Evolutionary conservation across 64 coral and sea anemone species (phyloP).

Genomic region (Pocillopora damicornis): DNA sequence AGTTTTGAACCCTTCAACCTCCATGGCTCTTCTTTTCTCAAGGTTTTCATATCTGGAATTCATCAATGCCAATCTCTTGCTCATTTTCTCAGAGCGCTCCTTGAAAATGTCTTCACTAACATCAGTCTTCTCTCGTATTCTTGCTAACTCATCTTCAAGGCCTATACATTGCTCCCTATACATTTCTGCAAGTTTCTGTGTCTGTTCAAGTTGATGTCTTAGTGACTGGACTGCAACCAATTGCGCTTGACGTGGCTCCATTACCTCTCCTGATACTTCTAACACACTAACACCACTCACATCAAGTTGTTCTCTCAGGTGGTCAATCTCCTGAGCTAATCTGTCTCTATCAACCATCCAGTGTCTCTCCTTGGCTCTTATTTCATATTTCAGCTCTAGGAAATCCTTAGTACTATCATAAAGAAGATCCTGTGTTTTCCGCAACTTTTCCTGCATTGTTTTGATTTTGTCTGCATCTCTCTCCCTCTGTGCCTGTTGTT

Average conservation of each 20-base stretch:
- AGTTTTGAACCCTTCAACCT: constrained; percentile 98
- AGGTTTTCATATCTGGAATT: constrained; percentile 90
- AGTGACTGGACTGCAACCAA: constrained; percentile 79
- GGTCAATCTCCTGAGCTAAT: constrained; percentile 89
- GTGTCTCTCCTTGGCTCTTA: constrained; percentile 92
- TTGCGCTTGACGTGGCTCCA: constrained; percentile 85
- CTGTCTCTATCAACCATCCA: constrained; percentile 97
- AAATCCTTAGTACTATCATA: constrained; percentile 99
- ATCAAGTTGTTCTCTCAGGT: constrained; percentile 81
- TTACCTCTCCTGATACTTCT: constrained; percentile 78
- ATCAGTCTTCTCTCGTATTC: constrained; percentile 92
- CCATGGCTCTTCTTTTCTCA: constrained; percentile 86
- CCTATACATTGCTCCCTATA: constrained; percentile 99
- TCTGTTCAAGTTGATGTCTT: constrained; percentile 92
- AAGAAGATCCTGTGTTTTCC: constrained; percentile 89
- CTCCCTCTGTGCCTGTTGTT: constrained; percentile 95
- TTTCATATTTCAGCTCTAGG: constrained; percentile 92
- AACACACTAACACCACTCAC: constrained; percentile 65
- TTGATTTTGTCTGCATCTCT: constrained; percentile 96
- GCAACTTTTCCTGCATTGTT: constrained; percentile 84
- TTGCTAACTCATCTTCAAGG: constrained; percentile 85
- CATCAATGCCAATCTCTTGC: constrained; percentile 83
- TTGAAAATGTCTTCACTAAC: constrained; percentile 97
- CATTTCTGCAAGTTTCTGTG: constrained; percentile 98
- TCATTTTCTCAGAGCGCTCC: constrained; percentile 95